phyloP scores from a whole-genome alignment of 1,140 invertebrate genomes.

The Trichonephila clavipes region DNA sequence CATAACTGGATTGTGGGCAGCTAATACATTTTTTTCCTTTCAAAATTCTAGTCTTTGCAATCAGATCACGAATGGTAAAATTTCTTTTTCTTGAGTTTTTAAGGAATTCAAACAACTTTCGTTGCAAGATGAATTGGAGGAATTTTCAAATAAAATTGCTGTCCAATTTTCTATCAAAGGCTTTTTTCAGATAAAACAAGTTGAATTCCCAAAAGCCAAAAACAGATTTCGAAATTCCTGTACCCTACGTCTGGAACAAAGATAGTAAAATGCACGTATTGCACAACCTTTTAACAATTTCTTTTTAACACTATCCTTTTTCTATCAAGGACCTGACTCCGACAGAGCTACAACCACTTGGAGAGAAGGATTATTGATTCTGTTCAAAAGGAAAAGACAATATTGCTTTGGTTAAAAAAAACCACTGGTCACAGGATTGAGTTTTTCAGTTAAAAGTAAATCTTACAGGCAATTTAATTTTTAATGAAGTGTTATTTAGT shows the following conservation, averaged over 20 bases:
- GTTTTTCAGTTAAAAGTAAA: too few relatives aligned
- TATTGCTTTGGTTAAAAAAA: too few relatives aligned
- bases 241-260: background rate
- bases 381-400: too few relatives aligned
- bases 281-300: background rate
- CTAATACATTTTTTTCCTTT: background rate
- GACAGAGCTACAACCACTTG: background rate
- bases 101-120: background rate
- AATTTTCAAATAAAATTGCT: background rate
- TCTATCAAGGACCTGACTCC: background rate
- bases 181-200: background rate
- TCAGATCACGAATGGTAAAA: background rate
- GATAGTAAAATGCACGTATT: background rate
- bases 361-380: too few relatives aligned
- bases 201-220: background rate
- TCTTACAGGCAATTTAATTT: too few relatives aligned
- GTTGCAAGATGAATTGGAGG: background rate
- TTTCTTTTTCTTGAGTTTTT: background rate
- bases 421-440: too few relatives aligned
- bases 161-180: background rate
- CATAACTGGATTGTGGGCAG: conserved; percentile 10
- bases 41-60: background rate
- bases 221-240: background rate
- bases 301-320: background rate
- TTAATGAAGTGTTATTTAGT: too few relatives aligned